phyloP scores from a whole-genome alignment of 2,888 invertebrate species.

The Acronicta leporina region DNA sequence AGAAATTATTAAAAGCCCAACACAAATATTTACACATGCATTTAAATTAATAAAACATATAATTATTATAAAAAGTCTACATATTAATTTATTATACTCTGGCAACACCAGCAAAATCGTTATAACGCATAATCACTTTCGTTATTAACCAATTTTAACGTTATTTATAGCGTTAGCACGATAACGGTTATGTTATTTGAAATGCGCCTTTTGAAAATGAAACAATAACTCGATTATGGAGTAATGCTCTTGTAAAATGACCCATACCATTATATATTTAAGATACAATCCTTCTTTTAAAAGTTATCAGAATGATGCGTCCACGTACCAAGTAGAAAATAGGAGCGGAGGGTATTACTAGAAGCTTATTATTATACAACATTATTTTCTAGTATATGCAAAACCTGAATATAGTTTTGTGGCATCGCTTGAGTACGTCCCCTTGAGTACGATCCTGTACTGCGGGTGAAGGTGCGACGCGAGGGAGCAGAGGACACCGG shows the following conservation, averaged over 20 bases:
- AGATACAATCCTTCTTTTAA: neutral
- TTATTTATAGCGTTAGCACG: slow-evolving; percentile 42
- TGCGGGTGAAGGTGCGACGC: no score
- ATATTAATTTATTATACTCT: slow-evolving; percentile 8
- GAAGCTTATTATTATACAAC: no score
- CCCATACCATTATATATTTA: neutral
- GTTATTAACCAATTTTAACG: slow-evolving; percentile 51
- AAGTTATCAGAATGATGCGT: no score
- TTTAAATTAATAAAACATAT: neutral
- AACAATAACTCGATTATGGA: slow-evolving; percentile 60
- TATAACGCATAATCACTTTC: slow-evolving; percentile 75
- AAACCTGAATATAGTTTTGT: no score
- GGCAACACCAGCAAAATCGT: slow-evolving; percentile 42
- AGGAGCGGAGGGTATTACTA: no score
- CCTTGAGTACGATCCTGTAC: no score
- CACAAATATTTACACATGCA: slow-evolving; percentile 29
- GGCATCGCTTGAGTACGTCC: no score
- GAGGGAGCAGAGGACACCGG: no score
- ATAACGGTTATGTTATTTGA: slow-evolving; percentile 29
- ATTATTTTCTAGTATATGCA: no score
- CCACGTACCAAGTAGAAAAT: no score
- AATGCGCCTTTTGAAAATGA: slow-evolving; percentile 79
- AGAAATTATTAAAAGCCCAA: slow-evolving; percentile 16
- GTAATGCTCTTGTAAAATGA: slow-evolving; percentile 12
- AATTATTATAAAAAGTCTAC: neutral